These are phyloP conservation scores for Xerus rutilus DNA, from an alignment of 2,797 vertebrate species.

Conservation along the genomic window DNA sequence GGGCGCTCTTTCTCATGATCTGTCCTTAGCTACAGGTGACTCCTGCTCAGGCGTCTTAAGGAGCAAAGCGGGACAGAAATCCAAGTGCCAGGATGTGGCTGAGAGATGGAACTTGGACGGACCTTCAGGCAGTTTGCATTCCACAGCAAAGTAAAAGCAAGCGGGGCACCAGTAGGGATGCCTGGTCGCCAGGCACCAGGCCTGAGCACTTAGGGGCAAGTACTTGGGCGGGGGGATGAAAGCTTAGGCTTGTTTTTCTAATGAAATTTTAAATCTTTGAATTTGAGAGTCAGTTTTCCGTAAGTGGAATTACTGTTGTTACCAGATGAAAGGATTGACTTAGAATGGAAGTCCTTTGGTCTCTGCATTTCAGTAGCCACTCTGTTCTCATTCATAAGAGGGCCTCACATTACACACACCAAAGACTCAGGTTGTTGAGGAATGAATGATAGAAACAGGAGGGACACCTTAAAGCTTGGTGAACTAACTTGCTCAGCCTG, in stretches of 20 bases:
- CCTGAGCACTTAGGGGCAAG: neutral
- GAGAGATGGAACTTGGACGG: neutral
- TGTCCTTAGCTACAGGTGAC: neutral
- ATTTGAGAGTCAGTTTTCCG: slow-evolving; percentile 44
- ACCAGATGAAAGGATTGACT: neutral
- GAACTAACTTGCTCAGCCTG: neutral
- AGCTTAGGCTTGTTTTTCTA: slow-evolving; percentile 62
- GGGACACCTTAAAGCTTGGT: neutral
- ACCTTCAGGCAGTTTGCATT: neutral
- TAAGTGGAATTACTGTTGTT: neutral
- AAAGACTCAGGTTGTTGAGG: neutral
- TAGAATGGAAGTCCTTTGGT: neutral
- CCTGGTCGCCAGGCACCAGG: neutral
- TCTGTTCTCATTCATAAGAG: neutral
- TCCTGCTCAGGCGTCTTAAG: neutral
- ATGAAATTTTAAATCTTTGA: slow-evolving; percentile 68
- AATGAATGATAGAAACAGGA: neutral
- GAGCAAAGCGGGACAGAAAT: neutral
- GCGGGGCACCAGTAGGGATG: neutral
- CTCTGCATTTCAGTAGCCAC: neutral
- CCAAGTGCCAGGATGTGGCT: neutral
- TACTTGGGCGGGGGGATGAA: rapidly evolving
- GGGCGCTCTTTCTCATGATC: neutral
- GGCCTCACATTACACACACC: neutral
- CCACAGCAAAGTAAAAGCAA: slow-evolving; percentile 14